phyloP scores from a whole-genome alignment of 1,140 invertebrate species.

The Drosophila bifasciata region DNA sequence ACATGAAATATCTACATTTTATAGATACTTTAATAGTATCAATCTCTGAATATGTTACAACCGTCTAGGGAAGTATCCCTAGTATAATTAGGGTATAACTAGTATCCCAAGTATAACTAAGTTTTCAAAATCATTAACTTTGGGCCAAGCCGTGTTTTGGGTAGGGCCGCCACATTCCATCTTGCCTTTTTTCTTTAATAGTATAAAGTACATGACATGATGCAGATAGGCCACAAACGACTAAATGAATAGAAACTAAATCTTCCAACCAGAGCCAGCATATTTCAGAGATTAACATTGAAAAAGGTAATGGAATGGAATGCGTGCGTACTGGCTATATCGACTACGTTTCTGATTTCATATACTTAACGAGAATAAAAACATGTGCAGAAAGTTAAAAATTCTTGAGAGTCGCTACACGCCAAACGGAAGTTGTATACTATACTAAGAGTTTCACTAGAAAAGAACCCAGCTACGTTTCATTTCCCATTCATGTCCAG shows the following conservation, averaged over 20 bases:
- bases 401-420: constrained; percentile 69
- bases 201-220: not conserved
- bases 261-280: constrained; percentile 56
- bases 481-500: constrained; percentile 62
- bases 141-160: constrained; percentile 38
- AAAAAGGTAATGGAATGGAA: constrained; percentile 81
- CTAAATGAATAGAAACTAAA: constrained; percentile 25
- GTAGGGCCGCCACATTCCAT: constrained; percentile 37
- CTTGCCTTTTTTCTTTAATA: constrained; percentile 3
- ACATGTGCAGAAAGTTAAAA: constrained; percentile 76
- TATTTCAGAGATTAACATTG: constrained; percentile 80
- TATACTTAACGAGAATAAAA: constrained; percentile 13
- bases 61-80: not conserved
- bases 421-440: constrained; percentile 74
- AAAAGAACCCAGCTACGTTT: constrained; percentile 64
- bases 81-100: constrained; percentile 15
- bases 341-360: constrained; percentile 50
- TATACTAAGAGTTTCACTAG: constrained; percentile 82
- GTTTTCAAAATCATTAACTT: constrained; percentile 28
- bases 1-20: no score
- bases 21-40: no score
- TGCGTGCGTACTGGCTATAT: constrained; percentile 73
- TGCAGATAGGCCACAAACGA: constrained; percentile 34
- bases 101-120: constrained; percentile 1
- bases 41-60: no score